Evolutionary conservation across 2,888 invertebrate genomes (phyloP), one percentile per base, ranked within the genome.

Genomic region (Bombylius major): DNA sequence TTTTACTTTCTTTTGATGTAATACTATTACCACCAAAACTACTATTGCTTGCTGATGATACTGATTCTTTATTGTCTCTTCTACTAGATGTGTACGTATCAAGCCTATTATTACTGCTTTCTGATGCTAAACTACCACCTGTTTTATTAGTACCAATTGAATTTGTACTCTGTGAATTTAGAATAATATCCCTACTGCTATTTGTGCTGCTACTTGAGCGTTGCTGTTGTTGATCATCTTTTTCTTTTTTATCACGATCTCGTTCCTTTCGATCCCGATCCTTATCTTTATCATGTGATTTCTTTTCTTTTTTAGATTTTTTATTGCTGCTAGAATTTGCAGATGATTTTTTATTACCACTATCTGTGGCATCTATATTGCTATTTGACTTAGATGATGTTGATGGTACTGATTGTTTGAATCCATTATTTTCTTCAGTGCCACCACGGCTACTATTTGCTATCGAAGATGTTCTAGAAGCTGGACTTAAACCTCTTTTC

Each of bases 201-300:
- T n/a, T 42, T 31, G 36, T 55, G 6, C 36, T 46, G 6, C 55
- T 23, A 23, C 23, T 23, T 23, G 23, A 23, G 23, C 23, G 23
- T 3, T 23, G 23, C 23, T 23, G 23, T 23, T 23, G 23, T 23
- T 23, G 55, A 12, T 55, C 55, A 36, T 55, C 55, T 60, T 69
- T 69, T 53, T 72, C 70, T 54, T 67, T 66, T 57, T 70, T 69
- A 12, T 69, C 71, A 34, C 70, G 68, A 5, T 67, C 63, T n/a
- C 66, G 69, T n/a, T 76, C 80, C 69, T 77, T 78, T 53, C 73
- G 65, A 59, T 78, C 76, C 50, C 81, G 78, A 54, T 83, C 84
- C 67, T 80, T 81, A 56, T 81, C 80, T 64, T 78, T 75, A 50
- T 82, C 80, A 66, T 82, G 82, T 54, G 81, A 81, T 66, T 82